These are phyloP conservation scores for Austrofundulus limnaeus DNA, from an alignment of 2,113 vertebrate species.

Conservation along the genomic window DNA sequence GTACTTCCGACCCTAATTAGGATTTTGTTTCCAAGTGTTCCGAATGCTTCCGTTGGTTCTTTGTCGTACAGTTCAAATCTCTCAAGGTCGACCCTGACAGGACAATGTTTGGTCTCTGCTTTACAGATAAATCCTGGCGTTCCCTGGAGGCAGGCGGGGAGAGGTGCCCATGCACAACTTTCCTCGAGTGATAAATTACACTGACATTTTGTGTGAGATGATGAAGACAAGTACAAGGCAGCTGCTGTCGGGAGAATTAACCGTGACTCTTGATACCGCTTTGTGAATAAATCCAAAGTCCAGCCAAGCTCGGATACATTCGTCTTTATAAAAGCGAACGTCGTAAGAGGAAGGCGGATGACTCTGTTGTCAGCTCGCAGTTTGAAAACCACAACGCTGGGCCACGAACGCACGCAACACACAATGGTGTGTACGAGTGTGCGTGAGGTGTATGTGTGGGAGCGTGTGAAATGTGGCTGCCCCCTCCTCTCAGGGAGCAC, in stretches of 20 bases:
- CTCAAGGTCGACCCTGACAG: conserved; percentile 43
- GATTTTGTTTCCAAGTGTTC: not conserved
- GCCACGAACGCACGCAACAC: conserved; percentile 16
- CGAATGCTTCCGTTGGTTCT: not conserved
- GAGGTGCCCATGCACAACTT: conserved; percentile 38
- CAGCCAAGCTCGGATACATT: conserved; percentile 41
- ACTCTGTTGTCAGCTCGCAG: conserved; percentile 27
- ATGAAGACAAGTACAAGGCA: conserved; percentile 39
- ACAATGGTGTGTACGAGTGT: conserved; percentile 22
- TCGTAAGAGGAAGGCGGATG: conserved; percentile 28
- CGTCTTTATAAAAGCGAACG: conserved; percentile 34
- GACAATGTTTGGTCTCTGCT: conserved; percentile 30
- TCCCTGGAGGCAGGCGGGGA: conserved; percentile 20
- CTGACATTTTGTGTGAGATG: conserved; percentile 45
- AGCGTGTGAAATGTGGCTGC: conserved; percentile 78
- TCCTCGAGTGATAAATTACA: conserved; percentile 50
- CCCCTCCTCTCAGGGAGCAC: conserved; percentile 80
- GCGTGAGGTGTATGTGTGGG: conserved; percentile 58
- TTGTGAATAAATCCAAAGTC: conserved; percentile 41
- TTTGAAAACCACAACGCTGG: conserved; percentile 16
- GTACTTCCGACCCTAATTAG: not conserved
- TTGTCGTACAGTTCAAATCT: conserved; percentile 20
- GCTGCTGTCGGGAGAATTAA: conserved; percentile 27
- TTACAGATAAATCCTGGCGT: conserved; percentile 40
- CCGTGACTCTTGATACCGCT: conserved; percentile 25